Evolutionary conservation across 1,140 invertebrate genomes (phyloP), one percentile per base, ranked within the genome.

Genomic region (Lepidostoma basale): DNA sequence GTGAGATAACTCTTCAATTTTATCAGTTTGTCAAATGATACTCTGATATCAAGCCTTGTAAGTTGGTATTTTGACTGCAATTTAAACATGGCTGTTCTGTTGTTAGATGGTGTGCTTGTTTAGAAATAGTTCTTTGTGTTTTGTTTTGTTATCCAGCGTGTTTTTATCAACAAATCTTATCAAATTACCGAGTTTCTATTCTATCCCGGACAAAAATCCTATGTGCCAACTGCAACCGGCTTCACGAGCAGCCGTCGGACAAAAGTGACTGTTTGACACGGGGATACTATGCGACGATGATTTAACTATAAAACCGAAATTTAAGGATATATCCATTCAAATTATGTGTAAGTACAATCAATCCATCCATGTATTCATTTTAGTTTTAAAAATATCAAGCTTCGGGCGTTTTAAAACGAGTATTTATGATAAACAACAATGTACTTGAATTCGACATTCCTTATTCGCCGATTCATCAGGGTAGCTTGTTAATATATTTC

Each of bases 91-190:
- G 59, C 59, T 33, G 62, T 39, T 47, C 44, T 64, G 62, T 64
- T 64, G 39, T 64, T 64, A 30, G 44, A 44, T 47, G 45, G 62
- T 49, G 62, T 64, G 62, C 62, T 64, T 64, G 62, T 64, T 64
- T 64, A 52, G 45, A 64, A 64, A 64, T 64, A 64, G 45, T 64
- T 45, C 62, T 64, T 64, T 64, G 62, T 64, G 62, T 64, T 64
- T 64, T 64, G 62, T 64, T 64, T 64, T 64, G 44, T 52, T 64
- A 36, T 36, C 36, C 22, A 20, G 44, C 62, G 14, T 52, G 52
- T 49, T 39, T 49, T 33, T 16, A n/a, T 3, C 28, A 33, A 44
- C 23, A 42, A 12, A 60, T n/a, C 8, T 40, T 2, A 26, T 36
- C 25, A 22, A 60, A 60, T 26, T 39, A 39, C 40, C 30, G 42